Percentiles rank a stretch among this genome's conserved stretches.
Evolutionary conservation across 2,797 vertebrate genomes (phyloP).

Genomic region (Tenualosa thibaudeaui): DNA sequence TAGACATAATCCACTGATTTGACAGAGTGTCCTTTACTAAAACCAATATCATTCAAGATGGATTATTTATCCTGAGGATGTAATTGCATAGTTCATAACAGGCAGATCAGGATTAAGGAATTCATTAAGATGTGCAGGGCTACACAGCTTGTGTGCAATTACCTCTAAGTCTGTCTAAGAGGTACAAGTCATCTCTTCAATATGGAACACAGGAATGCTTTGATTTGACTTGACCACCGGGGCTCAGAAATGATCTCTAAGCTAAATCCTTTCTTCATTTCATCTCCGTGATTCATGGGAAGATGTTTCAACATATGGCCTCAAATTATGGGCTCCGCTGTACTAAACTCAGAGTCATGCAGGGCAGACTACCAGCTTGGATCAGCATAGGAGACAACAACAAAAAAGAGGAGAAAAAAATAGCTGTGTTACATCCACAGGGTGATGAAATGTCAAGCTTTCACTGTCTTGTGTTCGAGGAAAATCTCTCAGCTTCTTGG

Average conservation of each 20-base stretch:
- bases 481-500: slow-evolving; percentile 40
- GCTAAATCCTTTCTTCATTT: slow-evolving; percentile 77
- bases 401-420: background rate
- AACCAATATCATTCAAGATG: slow-evolving; percentile 65
- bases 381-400: background rate
- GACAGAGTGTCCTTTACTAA: slow-evolving; percentile 49
- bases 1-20: slow-evolving; percentile 59
- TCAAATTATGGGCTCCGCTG: slow-evolving; percentile 58
- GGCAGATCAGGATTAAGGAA: slow-evolving; percentile 79
- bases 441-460: slow-evolving; percentile 66
- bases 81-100: slow-evolving; percentile 80
- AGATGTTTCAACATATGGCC: slow-evolving; percentile 72
- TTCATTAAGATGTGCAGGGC: slow-evolving; percentile 76
- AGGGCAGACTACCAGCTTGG: slow-evolving; percentile 49
- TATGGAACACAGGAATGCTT: slow-evolving; percentile 58
- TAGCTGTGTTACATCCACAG: slow-evolving; percentile 21
- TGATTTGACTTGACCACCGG: slow-evolving; percentile 59
- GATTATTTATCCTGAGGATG: slow-evolving; percentile 74
- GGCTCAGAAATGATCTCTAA: slow-evolving; percentile 69
- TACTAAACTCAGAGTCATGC: slow-evolving; percentile 53
- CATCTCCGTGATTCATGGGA: slow-evolving; percentile 56
- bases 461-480: slow-evolving; percentile 53
- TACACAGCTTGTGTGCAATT: slow-evolving; percentile 78
- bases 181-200: slow-evolving; percentile 67
- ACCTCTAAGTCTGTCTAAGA: slow-evolving; percentile 66